Evolutionary conservation across 2,888 invertebrate species (phyloP).

Genomic region (Agonopterix arenella): DNA sequence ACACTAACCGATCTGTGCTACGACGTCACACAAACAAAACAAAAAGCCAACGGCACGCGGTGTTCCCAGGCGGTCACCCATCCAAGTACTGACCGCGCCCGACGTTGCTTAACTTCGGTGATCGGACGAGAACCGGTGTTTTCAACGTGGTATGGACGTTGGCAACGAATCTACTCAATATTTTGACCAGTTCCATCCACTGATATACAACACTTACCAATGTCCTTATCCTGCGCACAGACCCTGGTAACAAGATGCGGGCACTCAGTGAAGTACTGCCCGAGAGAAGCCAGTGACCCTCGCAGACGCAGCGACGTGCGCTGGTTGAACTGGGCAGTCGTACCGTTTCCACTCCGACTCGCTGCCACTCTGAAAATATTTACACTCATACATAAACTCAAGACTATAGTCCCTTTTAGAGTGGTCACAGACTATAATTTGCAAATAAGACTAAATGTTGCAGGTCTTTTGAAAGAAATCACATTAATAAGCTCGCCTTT

Average conservation of each 20-base stretch:
- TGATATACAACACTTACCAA: constrained; percentile 36
- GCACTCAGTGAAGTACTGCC: constrained; percentile 63
- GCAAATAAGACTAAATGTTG: no score
- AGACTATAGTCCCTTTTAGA: no score
- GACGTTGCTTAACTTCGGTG: constrained; percentile 50
- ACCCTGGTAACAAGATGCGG: constrained; percentile 63
- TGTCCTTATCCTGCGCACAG: constrained; percentile 43
- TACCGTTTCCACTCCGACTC: constrained; percentile 9
- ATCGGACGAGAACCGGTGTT: constrained; percentile 50
- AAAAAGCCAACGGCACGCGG: constrained; percentile 30
- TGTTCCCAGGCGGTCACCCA: constrained; percentile 47
- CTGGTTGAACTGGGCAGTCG: constrained; percentile 53
- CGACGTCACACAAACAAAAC: not conserved
- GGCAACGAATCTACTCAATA: not conserved
- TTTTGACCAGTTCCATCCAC: no score
- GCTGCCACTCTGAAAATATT: constrained; percentile 30
- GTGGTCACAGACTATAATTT: no score
- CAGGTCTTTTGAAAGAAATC: no score
- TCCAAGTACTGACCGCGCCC: constrained; percentile 54
- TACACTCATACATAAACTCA: not conserved
- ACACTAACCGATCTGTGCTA: no score
- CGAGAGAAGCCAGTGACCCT: constrained; percentile 48
- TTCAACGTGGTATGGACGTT: constrained; percentile 22
- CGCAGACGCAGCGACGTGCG: constrained; percentile 68
- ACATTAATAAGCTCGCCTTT: no score